phyloP scores from a whole-genome alignment of 2,888 invertebrate species.

The Drosophila picticornis region DNA sequence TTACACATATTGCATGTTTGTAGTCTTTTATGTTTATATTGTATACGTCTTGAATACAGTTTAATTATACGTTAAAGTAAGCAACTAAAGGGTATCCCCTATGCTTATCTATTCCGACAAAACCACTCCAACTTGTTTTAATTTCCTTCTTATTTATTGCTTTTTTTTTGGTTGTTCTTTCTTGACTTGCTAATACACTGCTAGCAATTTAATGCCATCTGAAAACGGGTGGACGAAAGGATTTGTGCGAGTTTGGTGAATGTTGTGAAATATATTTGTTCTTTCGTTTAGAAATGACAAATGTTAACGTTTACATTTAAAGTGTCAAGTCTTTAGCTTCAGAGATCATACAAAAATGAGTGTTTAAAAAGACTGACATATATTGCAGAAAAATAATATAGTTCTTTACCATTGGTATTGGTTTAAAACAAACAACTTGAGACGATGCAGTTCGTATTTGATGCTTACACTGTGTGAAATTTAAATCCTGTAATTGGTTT shows the following conservation, averaged over 20 bases:
- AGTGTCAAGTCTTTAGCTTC: not conserved
- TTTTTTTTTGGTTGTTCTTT: not conserved
- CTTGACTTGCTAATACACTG: not conserved
- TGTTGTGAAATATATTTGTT: not conserved
- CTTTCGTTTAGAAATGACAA: not conserved
- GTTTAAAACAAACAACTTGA: not conserved
- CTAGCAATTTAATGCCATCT: not conserved
- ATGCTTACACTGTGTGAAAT: not conserved
- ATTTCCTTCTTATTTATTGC: not conserved
- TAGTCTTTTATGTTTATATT: too few species aligned
- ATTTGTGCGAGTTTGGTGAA: not conserved
- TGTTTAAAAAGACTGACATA: not conserved
- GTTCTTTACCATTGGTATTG: not conserved
- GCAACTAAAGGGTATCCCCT: too few species aligned
- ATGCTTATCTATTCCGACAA: not conserved
- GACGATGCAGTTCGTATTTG: not conserved
- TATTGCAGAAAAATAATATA: not conserved
- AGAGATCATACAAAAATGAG: not conserved
- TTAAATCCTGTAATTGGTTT: slow-evolving; percentile 12
- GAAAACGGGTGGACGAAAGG: not conserved
- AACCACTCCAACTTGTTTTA: not conserved
- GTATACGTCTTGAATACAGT: too few species aligned
- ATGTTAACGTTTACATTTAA: not conserved
- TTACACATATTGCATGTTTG: not conserved
- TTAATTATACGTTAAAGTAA: not conserved